Base-by-base conservation (phyloP, 2,797 vertebrate species). In the Mormyrus hasselquistii region DNA sequence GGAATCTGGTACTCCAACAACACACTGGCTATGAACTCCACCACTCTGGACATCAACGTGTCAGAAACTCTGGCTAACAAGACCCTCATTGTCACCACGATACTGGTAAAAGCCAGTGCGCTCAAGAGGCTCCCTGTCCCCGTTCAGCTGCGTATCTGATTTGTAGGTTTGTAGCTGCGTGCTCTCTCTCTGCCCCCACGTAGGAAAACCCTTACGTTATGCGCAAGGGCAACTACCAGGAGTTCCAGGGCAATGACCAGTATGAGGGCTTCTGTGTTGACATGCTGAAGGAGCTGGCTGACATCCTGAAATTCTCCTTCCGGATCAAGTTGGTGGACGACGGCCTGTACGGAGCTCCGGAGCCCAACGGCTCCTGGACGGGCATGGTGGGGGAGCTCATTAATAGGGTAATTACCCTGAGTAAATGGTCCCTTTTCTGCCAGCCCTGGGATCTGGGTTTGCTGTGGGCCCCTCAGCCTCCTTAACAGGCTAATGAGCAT, bases 331-430 rank as follows among this genome's bases (percentile, higher is more conserved):
- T 98, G 93, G 98, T 98, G 91, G 97, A 98, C 6, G 98, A 98
- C 0, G 96, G 97, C 0, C 94, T 97, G 0, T 98, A 98, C 0
- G 98, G 98, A 0, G 98, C 97, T 0, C 98, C 98, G 0, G 97
- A 98, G 82, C 95, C 97, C 90, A 98, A 98, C 0, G 97, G 98
- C 29, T 97, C 97, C 91, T 98, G 98, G 97, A 98, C 97, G 0
- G 98, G 98, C 87, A 98, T 98, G 97, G 98, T 98, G 86, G 98
- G 97, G 3, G 98, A 98, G 93, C 96, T 98, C 89, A 98, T 98
- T 93, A 96, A 98, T 92, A 93, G 97, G 96, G 98, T 98, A 95
- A 25, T 95, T 82, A 25, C 62, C 44, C 89, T 87, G 87, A 85
- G 86, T 25, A 90, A 87, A 44, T 55, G 22, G 76, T 9, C 69